Conservation (phyloP, 2,113 vertebrate genomes). For the Corynorhinus townsendii region DNA sequence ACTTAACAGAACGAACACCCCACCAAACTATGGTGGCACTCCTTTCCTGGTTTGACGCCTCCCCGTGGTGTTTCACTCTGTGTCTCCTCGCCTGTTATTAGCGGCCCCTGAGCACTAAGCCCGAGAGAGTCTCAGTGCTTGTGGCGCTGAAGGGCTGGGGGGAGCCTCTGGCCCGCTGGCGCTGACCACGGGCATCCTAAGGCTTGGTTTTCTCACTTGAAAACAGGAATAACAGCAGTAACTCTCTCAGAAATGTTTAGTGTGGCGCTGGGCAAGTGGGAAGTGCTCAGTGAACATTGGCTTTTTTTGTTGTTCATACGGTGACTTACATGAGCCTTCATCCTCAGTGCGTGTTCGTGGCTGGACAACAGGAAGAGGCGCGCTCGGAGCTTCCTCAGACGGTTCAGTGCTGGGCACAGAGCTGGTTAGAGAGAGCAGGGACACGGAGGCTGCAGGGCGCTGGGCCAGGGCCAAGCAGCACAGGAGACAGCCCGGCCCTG, state of each 20-base stretch:
- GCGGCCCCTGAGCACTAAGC: fast-evolving
- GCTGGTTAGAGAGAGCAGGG: fast-evolving
- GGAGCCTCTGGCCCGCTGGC: background rate
- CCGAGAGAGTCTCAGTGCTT: fast-evolving
- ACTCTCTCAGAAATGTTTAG: fast-evolving
- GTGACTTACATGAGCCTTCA: fast-evolving
- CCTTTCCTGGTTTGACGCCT: background rate
- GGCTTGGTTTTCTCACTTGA: background rate
- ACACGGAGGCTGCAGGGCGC: fast-evolving
- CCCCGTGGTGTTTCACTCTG: fast-evolving
- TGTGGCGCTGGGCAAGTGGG: fast-evolving
- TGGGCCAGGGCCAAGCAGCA: fast-evolving
- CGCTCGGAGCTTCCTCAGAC: fast-evolving
- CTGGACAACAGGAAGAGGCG: fast-evolving
- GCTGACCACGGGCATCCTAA: background rate
- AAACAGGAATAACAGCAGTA: fast-evolving
- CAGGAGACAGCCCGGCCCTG: no score
- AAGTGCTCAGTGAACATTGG: fast-evolving
- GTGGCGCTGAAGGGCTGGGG: no score
- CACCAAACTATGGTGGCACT: fast-evolving
- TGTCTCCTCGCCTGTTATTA: fast-evolving
- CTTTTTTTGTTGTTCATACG: fast-evolving
- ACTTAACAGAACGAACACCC: no score
- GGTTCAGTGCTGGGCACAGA: fast-evolving
- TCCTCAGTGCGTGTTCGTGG: fast-evolving